phyloP scores from a whole-genome alignment of 2,113 vertebrate species.

The Ammodytes marinus region DNA sequence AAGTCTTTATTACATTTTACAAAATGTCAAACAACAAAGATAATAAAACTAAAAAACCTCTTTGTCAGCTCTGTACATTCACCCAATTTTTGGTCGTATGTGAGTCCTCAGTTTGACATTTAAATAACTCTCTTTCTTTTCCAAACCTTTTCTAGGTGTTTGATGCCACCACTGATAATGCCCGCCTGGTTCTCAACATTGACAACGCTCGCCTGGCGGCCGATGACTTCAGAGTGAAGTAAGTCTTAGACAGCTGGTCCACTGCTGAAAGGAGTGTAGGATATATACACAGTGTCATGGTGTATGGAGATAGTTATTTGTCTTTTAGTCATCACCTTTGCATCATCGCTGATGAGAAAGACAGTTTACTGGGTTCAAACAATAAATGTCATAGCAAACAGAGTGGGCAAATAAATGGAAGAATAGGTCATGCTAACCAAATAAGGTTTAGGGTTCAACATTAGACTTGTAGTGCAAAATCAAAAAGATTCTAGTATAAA shows the following conservation, averaged over 20 bases:
- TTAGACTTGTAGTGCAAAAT: too few species aligned
- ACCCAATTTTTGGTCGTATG: not conserved
- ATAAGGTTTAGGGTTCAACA: too few species aligned
- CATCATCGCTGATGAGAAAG: not conserved
- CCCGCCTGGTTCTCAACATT: constrained; percentile 84
- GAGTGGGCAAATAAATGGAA: constrained; percentile 21
- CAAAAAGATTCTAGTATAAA: too few species aligned
- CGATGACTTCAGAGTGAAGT: constrained; percentile 88
- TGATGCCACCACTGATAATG: constrained; percentile 83
- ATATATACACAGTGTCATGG: constrained; percentile 12
- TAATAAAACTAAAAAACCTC: too few species aligned
- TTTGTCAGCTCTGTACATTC: not conserved
- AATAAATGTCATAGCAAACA: constrained; percentile 31
- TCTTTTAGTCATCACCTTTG: constrained; percentile 35
- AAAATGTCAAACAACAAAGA: too few species aligned
- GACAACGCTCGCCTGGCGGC: constrained; percentile 87
- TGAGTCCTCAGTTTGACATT: constrained; percentile 1
- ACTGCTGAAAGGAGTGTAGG: constrained; percentile 20
- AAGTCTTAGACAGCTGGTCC: constrained; percentile 51
- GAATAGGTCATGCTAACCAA: not conserved
- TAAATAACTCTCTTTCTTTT: not conserved
- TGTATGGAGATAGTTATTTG: too few species aligned
- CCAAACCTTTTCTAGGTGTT: constrained; percentile 78
- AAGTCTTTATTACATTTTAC: too few species aligned
- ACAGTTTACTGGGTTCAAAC: not conserved